These are phyloP conservation scores for Lamellibrachia columna DNA, from an alignment of 2,888 invertebrate genomes.

Conservation along the genomic window DNA sequence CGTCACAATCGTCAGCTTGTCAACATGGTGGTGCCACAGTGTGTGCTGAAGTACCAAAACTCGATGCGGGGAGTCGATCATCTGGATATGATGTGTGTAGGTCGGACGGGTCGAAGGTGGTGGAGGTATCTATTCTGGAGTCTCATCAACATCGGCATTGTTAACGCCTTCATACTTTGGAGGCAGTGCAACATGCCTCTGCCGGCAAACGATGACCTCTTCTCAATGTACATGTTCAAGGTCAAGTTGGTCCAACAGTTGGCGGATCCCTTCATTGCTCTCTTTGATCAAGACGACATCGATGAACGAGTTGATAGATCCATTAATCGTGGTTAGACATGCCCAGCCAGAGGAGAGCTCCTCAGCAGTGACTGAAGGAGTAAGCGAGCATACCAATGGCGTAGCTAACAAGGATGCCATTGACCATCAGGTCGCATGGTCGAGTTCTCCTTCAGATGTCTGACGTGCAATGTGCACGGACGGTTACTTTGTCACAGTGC, in stretches of 20 bases:
- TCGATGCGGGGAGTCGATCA: not conserved
- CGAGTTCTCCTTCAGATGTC: not conserved
- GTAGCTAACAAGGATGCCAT: not conserved
- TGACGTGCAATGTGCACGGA: not conserved
- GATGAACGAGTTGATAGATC: not conserved
- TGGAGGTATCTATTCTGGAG: not conserved
- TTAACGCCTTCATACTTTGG: not conserved
- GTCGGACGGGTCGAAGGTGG: not conserved
- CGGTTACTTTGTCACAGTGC: no score
- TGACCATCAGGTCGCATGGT: not conserved
- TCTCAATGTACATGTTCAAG: not conserved
- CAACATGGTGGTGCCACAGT: not conserved
- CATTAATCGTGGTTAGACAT: not conserved
- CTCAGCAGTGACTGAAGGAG: not conserved
- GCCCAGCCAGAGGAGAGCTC: not conserved
- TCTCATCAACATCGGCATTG: not conserved
- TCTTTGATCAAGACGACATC: not conserved
- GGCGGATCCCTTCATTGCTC: not conserved
- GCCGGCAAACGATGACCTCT: not conserved
- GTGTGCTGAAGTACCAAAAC: not conserved
- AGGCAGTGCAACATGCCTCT: not conserved
- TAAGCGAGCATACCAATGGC: not conserved
- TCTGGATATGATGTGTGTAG: not conserved
- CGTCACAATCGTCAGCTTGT: not conserved
- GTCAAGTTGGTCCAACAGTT: not conserved